Percentiles rank a stretch among this genome's conserved stretches.
These are phyloP conservation scores for Syngnathus typhle DNA, from an alignment of 2,113 vertebrate genomes.

Conservation along the genomic window DNA sequence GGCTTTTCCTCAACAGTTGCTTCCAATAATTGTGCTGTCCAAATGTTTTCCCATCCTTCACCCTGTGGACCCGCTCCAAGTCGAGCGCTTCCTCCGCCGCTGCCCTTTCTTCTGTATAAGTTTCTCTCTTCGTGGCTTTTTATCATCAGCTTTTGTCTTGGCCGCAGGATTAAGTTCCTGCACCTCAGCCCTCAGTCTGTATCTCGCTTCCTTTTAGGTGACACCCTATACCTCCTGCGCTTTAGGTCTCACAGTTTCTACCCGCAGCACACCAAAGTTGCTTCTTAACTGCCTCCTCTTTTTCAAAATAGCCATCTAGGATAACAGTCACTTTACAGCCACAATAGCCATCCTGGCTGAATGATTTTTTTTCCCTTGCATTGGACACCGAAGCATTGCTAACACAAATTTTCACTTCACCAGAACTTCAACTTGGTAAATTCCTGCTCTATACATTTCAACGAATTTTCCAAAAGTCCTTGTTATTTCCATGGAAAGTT, in stretches of 20 bases:
- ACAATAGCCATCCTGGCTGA: slow-evolving; percentile 23
- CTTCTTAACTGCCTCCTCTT: slow-evolving; percentile 31
- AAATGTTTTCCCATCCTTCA: neutral
- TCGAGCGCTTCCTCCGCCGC: slow-evolving; percentile 4
- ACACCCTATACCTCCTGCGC: slow-evolving; percentile 58
- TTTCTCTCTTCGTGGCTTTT: slow-evolving; percentile 40
- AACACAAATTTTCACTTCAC: no score
- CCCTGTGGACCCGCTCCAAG: neutral
- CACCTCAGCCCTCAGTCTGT: slow-evolving; percentile 40
- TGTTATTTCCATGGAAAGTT: neutral
- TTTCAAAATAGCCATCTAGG: slow-evolving; percentile 6
- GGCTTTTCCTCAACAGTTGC: neutral
- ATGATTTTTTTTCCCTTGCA: no score
- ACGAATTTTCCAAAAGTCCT: neutral
- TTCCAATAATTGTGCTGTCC: neutral
- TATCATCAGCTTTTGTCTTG: slow-evolving; percentile 49
- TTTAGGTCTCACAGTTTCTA: slow-evolving; percentile 50
- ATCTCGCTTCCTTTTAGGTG: slow-evolving; percentile 45
- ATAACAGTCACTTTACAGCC: slow-evolving; percentile 10
- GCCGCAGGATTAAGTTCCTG: slow-evolving; percentile 56
- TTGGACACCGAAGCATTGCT: no score
- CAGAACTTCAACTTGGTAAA: neutral
- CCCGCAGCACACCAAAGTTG: slow-evolving; percentile 39
- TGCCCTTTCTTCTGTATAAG: slow-evolving; percentile 18
- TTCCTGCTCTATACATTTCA: neutral